A percentile compares a stretch with the other conserved stretches of the same genome.
These are phyloP conservation scores for Myiothlypis coronata DNA, from an alignment of 2,797 vertebrate genomes.

Conservation along the genomic window DNA sequence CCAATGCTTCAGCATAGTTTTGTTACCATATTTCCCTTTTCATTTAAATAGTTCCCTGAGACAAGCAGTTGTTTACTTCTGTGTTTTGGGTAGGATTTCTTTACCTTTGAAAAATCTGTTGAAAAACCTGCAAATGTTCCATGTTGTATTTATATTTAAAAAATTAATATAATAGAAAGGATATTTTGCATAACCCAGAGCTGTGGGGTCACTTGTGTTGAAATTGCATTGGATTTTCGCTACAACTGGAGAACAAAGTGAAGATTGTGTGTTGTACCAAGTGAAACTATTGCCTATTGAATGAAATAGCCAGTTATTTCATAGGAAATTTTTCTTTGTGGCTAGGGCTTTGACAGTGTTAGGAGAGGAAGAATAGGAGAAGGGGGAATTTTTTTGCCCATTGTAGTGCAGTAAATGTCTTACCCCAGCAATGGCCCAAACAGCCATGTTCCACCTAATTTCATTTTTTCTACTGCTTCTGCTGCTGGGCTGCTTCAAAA, in stretches of 20 bases:
- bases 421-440: not conserved
- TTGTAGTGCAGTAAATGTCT: not conserved
- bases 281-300: not conserved
- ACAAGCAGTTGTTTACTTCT: not conserved
- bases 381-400: not conserved
- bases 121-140: not conserved
- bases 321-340: not conserved
- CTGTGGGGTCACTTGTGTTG: not conserved
- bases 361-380: not conserved
- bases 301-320: not conserved
- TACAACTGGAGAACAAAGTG: not conserved
- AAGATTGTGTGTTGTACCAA: not conserved
- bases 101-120: not conserved
- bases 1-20: not conserved
- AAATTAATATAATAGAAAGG: not conserved
- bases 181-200: not conserved
- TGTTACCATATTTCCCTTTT: not conserved
- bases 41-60: not conserved
- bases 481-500: constrained; percentile 23
- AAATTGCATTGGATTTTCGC: not conserved
- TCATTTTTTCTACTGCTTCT: not conserved
- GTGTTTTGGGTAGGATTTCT: not conserved
- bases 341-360: not conserved
- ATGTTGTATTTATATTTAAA: not conserved
- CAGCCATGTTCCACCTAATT: not conserved